Evolutionary conservation across 2,888 invertebrate species (phyloP).

Genomic region (Andrena hattorfiana): DNA sequence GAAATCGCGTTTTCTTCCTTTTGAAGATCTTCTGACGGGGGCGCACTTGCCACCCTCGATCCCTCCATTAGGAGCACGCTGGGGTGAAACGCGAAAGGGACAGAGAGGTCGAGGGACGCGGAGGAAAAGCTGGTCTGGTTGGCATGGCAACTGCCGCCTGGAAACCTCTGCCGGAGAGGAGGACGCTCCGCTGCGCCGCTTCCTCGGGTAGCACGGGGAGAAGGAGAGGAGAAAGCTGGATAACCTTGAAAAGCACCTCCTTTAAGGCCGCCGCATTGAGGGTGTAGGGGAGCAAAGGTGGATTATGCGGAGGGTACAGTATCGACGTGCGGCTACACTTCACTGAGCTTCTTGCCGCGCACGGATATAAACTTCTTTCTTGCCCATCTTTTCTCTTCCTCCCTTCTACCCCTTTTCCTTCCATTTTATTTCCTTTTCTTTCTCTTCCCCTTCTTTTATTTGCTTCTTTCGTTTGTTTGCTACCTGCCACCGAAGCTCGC

Average conservation of each 20-base stretch:
- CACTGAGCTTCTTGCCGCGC: conserved; percentile 34
- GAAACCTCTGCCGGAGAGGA: conserved; percentile 54
- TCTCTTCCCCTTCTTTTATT: too few relatives aligned
- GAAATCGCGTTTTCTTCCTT: conserved; percentile 79
- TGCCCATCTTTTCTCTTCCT: not conserved
- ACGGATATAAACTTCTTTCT: conserved; percentile 12
- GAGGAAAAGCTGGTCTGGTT: conserved; percentile 69
- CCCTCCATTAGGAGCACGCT: conserved; percentile 56
- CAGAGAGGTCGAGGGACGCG: conserved; percentile 24
- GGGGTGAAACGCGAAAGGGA: conserved; percentile 53
- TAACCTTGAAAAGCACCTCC: conserved; percentile 74
- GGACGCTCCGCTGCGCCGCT: conserved; percentile 62
- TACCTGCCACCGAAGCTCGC: not conserved
- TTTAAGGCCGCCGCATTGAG: conserved; percentile 59
- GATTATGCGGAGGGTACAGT: conserved; percentile 56
- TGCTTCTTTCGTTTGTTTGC: too few relatives aligned
- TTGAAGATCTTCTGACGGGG: conserved; percentile 68
- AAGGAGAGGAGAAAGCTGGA: conserved; percentile 63
- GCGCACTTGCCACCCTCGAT: conserved; percentile 71
- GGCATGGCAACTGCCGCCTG: conserved; percentile 75
- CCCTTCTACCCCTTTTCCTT: not conserved
- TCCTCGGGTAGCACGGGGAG: conserved; percentile 43
- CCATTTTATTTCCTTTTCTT: too few relatives aligned
- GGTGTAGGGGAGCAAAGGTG: conserved; percentile 45
- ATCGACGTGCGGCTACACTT: conserved; percentile 63